These are phyloP conservation scores for Falco biarmicus DNA, from an alignment of 2,797 vertebrate genomes.

Conservation along the genomic window DNA sequence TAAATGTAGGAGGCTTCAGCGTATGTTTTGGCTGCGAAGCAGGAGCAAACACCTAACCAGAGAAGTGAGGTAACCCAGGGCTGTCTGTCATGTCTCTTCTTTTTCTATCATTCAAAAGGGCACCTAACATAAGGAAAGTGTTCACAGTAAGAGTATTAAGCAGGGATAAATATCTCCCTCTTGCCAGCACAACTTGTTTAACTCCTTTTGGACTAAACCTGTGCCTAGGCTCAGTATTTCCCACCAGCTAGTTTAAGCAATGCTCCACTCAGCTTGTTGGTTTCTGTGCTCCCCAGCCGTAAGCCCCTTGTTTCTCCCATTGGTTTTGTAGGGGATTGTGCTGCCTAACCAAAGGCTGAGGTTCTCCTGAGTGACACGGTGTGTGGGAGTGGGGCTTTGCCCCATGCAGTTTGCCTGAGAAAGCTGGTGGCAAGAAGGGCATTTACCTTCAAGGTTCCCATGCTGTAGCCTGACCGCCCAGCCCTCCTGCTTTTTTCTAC, in stretches of 20 bases:
- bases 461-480: background rate
- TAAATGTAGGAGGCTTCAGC: background rate
- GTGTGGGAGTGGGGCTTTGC: background rate
- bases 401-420: background rate
- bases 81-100: background rate
- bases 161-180: background rate
- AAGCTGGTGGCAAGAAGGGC: background rate
- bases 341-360: background rate
- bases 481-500: background rate
- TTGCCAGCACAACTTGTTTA: background rate
- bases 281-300: background rate
- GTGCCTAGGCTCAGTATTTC: background rate
- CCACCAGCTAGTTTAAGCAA: background rate
- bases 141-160: background rate
- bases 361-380: background rate
- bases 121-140: background rate
- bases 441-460: rapidly evolving
- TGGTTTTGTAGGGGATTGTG: background rate
- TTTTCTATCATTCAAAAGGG: background rate
- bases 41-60: background rate
- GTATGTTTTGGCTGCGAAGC: background rate
- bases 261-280: background rate
- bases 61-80: background rate
- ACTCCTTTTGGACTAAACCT: background rate
- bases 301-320: background rate